Evolutionary conservation across 1,140 invertebrate species (phyloP).

Genomic region (Drosophila pectinifera): DNA sequence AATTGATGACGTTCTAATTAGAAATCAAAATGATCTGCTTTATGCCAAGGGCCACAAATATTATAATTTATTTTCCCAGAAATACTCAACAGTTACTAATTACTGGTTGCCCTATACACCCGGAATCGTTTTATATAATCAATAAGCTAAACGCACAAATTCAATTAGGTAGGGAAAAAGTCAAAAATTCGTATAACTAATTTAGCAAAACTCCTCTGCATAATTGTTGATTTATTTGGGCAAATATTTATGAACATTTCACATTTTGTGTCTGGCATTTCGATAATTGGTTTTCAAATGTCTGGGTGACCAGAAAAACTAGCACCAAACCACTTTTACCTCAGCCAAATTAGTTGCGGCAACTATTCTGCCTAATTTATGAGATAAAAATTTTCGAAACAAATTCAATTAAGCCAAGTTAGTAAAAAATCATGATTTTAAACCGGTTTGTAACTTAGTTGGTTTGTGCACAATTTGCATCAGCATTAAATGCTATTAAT

Average conservation of each 20-base stretch:
- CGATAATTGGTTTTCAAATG: conserved; percentile 19
- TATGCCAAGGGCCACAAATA: not conserved
- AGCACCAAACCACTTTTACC: conserved; percentile 14
- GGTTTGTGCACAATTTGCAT: conserved; percentile 33
- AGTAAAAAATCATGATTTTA: conserved; percentile 16
- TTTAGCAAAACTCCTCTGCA: not conserved
- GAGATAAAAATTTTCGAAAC: conserved; percentile 5
- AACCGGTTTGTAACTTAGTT: too few relatives aligned
- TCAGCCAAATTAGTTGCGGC: conserved; percentile 24
- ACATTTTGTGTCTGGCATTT: conserved; percentile 3
- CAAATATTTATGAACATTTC: conserved; percentile 17
- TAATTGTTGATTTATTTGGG: conserved; percentile 23
- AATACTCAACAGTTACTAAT: not conserved
- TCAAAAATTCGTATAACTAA: not conserved
- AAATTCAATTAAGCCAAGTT: conserved; percentile 27
- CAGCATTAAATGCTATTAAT: conserved; percentile 52
- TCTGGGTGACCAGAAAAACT: not conserved
- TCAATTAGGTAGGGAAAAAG: not conserved
- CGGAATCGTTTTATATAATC: not conserved
- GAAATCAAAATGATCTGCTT: not conserved
- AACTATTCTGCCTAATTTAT: conserved; percentile 47
- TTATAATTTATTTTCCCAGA: not conserved
- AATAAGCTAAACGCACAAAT: conserved; percentile 8
- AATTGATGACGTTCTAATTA: not conserved
- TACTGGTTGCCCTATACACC: not conserved